Base-by-base conservation (phyloP, 2,888 invertebrate genomes). In the Mythimna ferrago region DNA sequence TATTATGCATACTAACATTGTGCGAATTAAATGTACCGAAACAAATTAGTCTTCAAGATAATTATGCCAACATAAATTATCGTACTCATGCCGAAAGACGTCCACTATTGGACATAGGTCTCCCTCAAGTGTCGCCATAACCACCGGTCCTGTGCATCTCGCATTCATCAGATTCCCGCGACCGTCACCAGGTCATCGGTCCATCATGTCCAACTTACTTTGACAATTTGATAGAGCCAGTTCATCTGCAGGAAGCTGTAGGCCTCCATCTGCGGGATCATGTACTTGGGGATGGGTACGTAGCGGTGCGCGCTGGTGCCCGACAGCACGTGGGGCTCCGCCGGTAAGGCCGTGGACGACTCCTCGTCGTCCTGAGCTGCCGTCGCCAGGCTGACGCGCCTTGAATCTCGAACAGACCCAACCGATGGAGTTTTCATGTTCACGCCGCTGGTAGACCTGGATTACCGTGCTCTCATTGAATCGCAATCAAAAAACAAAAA, bases 161-260 rank as follows among this genome's bases (percentile, higher is more conserved):
- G 32, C 5, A 32, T 32, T 2, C 0, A 32, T 32, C 32, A 2
- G 5, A 32, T 32, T 26, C 32, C 32, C 32, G 32, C 3, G 32
- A 32, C 32, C 32, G 4, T 32, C 5, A 32, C 32, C 32, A 32
- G 32, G 32, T 32, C 32, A 32, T 32, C 32, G 32, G 32, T 32
- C 32, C 5, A 32, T 3, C 32, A 4, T 32, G 32, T 32, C 32
- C 2, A 32, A 32, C 32, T 32, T 32, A 32, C 35, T 91, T 94
- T 94, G n/a, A 92, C 92, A 51, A 95, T 90, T 2, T 95, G 89
- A 19, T 94, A 91, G 65, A 93, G 87, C 92, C 91, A 93, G 86
- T 93, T 90, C 94, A 96, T 95, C 73, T 97, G 97, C 80, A 96
- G 89, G 88, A 94, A 97, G 82, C 94, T 93, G 82, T 88, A 93